Percentiles rank a stretch among this genome's conserved stretches.
Conservation (phyloP, 1,140 invertebrate species). For the Holotrichia oblita region DNA sequence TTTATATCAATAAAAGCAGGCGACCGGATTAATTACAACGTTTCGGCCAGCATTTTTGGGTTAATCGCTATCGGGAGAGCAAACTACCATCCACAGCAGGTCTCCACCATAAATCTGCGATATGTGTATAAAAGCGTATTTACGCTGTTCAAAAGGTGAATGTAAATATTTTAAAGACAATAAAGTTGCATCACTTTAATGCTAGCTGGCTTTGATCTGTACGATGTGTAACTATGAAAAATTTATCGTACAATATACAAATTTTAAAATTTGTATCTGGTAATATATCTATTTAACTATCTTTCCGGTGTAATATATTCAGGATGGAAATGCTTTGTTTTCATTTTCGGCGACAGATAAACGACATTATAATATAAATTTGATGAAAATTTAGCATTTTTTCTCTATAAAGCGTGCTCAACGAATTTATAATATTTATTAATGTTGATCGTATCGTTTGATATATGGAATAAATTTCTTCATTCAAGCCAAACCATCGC, state of each 20-base stretch:
- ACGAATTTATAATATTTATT: constrained; percentile 32
- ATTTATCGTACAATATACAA: constrained; percentile 37
- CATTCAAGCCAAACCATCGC: constrained; percentile 2
- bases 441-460: background rate
- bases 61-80: constrained; percentile 17
- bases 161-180: constrained; percentile 37
- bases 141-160: constrained; percentile 33
- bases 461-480: constrained; percentile 25
- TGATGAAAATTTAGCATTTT: constrained; percentile 36
- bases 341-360: constrained; percentile 18
- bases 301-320: constrained; percentile 21
- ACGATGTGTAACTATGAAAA: constrained; percentile 35
- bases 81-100: constrained; percentile 34
- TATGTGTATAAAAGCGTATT: constrained; percentile 34
- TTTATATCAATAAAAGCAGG: constrained; percentile 36
- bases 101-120: constrained; percentile 25
- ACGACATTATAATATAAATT: constrained; percentile 33
- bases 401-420: background rate
- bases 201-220: constrained; percentile 5
- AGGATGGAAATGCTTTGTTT: constrained; percentile 21
- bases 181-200: constrained; percentile 37
- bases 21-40: constrained; percentile 29
- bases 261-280: constrained; percentile 36
- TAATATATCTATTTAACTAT: constrained; percentile 31
- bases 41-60: constrained; percentile 26